Percentiles rank a stretch among this genome's conserved stretches.
Conservation (phyloP, 23 tunicate species). For the Clavelina lepadiformis region DNA sequence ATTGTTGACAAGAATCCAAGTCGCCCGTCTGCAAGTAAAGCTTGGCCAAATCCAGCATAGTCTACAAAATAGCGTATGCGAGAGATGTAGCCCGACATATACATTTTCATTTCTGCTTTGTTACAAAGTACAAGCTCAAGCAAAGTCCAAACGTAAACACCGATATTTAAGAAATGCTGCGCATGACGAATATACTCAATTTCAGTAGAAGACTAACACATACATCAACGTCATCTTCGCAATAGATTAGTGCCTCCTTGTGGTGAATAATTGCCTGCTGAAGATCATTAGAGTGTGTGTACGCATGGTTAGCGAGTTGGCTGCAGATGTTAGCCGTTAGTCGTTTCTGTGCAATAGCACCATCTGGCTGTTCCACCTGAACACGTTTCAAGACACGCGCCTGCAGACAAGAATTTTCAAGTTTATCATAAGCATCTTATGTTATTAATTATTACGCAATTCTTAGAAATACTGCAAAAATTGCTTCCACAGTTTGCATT, state of each 20-base stretch:
- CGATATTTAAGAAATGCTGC: not conserved
- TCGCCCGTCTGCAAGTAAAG: conserved; percentile 64
- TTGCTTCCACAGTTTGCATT: no score
- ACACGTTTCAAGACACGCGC: conserved; percentile 77
- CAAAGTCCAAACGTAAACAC: not conserved
- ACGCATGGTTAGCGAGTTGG: conserved; percentile 45
- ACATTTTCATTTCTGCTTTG: no score
- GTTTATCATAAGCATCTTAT: no score
- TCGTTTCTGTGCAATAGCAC: conserved; percentile 32
- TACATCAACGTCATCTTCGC: conserved; percentile 66
- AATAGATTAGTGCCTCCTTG: conserved; percentile 81
- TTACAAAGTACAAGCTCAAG: not conserved
- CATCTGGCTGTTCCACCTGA: conserved; percentile 78
- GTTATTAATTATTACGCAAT: no score
- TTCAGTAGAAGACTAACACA: not conserved
- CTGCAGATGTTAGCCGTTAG: conserved; percentile 68
- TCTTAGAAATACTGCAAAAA: no score
- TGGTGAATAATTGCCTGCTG: conserved; percentile 72
- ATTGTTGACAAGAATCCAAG: conserved; percentile 74
- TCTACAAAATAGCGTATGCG: conserved; percentile 15
- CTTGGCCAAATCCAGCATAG: conserved; percentile 62
- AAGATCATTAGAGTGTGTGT: conserved; percentile 19
- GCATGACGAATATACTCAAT: not conserved
- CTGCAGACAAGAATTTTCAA: no score
- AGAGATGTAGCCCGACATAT: no score